Base-by-base conservation (phyloP, 2,797 vertebrate species). In the Enteromius viviparus region DNA sequence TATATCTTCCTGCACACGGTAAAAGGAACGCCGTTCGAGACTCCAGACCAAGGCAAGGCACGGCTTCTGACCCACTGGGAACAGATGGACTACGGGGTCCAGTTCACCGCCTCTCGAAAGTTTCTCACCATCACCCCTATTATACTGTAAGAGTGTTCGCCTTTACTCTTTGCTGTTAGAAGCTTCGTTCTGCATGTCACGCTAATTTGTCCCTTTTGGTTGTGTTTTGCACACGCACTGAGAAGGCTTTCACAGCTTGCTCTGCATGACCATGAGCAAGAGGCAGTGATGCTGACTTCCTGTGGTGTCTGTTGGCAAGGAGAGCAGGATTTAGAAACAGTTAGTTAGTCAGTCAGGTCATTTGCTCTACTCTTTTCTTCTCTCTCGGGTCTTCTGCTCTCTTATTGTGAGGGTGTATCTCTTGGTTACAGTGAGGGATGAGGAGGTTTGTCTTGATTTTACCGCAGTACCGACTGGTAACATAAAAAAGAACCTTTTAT, bases 51-150 rank as follows among this genome's bases (percentile, higher is more conserved):
- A 92, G 97, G 98, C 84, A 99, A 98, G 88, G 97, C 97, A 0
- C 95, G 98, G 87, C 93, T 98, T 89, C 96, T 99, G 0, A 99
- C 98, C 0, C 96, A 99, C 94, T 99, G 98, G 98, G 98, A 99
- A 93, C 97, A 99, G 95, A 99, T 99, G 97, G 98, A 99, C 91
- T 98, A 99, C 0, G 98, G 98, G 0, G 96, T 99, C 4, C 98
- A 99, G 95, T 98, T 98, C 83, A 99, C 98, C 0, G 97, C 98
- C 0, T 99, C 98, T 0, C 96, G 97, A 90, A 99, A 99, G 93
- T 99, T 99, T 92, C 94, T 99, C 91, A 99, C 97, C 93, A 99
- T 99, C 94, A 99, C 95, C 1, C 98, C 97, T 37, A 98, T 99
- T 0, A 94, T 99, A 68, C 93, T 99, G 98, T 99, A 92, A 98